Percentiles rank a stretch among this genome's conserved stretches.
phyloP scores from a whole-genome alignment of 2,888 invertebrate genomes.

The Calliopum simillimum region DNA sequence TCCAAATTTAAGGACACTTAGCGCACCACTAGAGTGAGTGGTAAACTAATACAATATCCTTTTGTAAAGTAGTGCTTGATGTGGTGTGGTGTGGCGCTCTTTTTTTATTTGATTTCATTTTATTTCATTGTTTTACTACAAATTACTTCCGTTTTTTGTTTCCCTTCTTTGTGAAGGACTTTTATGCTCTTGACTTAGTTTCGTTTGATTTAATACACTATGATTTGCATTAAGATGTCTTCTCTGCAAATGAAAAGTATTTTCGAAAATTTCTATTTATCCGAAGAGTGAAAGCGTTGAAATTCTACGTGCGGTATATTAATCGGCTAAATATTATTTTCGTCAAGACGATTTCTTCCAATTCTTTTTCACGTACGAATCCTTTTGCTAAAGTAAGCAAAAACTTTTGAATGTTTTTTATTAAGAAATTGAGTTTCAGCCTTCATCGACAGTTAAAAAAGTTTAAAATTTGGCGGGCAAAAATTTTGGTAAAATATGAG shows the following conservation, averaged over 20 bases:
- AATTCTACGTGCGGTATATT: no score
- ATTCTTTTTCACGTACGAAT: no score
- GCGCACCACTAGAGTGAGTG: conserved; percentile 23
- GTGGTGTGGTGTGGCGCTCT: conserved; percentile 1
- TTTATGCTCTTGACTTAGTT: neutral
- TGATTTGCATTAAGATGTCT: conserved; percentile 19
- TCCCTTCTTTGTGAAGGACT: neutral
- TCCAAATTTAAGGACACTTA: conserved; percentile 13
- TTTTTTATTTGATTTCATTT: conserved; percentile 18
- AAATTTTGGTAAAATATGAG: no score
- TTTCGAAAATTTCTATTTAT: neutral
- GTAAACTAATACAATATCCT: conserved; percentile 4
- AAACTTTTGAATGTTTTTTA: no score
- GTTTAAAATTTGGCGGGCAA: no score
- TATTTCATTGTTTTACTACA: conserved; percentile 8
- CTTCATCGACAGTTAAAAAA: no score
- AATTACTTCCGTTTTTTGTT: conserved; percentile 12
- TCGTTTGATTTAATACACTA: neutral
- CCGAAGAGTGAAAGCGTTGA: no score
- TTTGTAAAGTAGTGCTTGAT: neutral
- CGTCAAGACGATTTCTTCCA: no score
- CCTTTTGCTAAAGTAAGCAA: no score
- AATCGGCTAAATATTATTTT: no score
- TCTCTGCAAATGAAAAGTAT: neutral
- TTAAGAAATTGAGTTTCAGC: no score